These are phyloP conservation scores for Sminthurinus aureus DNA, from an alignment of 2,888 invertebrate species.

Conservation along the genomic window DNA sequence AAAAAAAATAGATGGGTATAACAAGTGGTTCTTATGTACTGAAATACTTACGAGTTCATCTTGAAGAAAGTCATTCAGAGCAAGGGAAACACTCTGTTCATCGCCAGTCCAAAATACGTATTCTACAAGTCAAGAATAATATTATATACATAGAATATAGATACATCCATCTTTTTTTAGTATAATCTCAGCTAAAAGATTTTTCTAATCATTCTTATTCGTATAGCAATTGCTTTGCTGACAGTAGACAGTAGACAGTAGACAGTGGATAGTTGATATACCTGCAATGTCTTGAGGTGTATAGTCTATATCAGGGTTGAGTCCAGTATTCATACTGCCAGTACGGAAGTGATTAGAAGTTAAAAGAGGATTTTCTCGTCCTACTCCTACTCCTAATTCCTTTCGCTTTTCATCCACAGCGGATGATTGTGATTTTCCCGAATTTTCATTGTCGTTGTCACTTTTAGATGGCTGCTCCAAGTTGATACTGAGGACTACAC, in stretches of 20 bases:
- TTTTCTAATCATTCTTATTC: too few relatives aligned
- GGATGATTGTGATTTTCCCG: constrained; percentile 14
- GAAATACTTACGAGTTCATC: constrained; percentile 73
- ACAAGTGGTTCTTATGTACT: constrained; percentile 56
- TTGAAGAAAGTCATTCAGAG: constrained; percentile 79
- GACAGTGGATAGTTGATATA: too few relatives aligned
- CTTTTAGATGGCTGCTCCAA: constrained; percentile 34
- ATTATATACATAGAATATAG: too few relatives aligned
- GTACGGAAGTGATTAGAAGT: neutral
- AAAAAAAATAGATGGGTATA: too few relatives aligned
- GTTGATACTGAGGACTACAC: neutral
- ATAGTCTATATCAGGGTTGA: constrained; percentile 65
- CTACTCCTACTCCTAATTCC: neutral
- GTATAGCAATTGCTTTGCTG: too few relatives aligned
- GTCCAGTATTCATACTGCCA: neutral
- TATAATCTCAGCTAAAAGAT: too few relatives aligned
- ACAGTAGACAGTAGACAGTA: too few relatives aligned
- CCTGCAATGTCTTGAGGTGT: constrained; percentile 79
- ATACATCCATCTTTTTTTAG: too few relatives aligned
- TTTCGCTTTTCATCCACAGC: constrained; percentile 18
- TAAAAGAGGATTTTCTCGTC: neutral
- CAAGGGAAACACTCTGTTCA: constrained; percentile 77
- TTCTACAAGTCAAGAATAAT: constrained; percentile 63
- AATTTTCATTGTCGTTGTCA: constrained; percentile 41
- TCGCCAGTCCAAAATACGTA: constrained; percentile 85